phyloP scores from a whole-genome alignment of 1,140 invertebrate genomes.

The Heterodera carotae region DNA sequence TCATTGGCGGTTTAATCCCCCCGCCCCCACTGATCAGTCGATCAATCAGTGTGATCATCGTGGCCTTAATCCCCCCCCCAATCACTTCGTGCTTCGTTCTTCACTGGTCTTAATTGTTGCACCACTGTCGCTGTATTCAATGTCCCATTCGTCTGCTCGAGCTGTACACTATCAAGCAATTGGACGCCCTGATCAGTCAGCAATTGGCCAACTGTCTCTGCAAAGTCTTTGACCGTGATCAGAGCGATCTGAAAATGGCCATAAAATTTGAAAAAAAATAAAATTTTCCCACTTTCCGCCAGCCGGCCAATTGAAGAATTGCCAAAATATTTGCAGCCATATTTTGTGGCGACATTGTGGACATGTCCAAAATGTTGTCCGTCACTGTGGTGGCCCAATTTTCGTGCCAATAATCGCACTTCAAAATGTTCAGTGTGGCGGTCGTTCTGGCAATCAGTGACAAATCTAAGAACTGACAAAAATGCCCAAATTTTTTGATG shows the following conservation, averaged over 20 bases:
- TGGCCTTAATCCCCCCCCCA: too few species aligned
- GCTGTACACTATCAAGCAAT: conserved; percentile 10
- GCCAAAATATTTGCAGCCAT: conserved; percentile 33
- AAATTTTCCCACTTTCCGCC: neutral
- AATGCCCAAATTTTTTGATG: neutral
- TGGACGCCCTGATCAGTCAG: neutral
- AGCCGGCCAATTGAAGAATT: conserved; percentile 13
- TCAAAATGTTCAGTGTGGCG: conserved; percentile 26
- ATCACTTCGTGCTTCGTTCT: conserved; percentile 31
- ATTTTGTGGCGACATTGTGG: conserved; percentile 39
- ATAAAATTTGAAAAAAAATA: neutral
- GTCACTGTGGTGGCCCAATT: neutral
- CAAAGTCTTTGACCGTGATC: neutral
- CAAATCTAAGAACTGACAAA: conserved; percentile 29
- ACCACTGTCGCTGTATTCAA: neutral
- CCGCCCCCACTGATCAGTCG: too few species aligned
- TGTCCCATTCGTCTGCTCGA: conserved; percentile 5
- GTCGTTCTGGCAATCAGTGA: conserved; percentile 29
- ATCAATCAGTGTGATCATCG: too few species aligned
- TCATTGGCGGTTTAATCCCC: too few species aligned
- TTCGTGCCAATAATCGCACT: conserved; percentile 50
- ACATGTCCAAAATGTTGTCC: conserved; percentile 32
- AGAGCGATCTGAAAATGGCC: neutral
- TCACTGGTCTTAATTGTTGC: conserved; percentile 16
- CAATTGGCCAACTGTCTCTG: neutral